These are phyloP conservation scores for Rattus norvegicus DNA, from an alignment of 2,113 vertebrate species.

Conservation along the genomic window DNA sequence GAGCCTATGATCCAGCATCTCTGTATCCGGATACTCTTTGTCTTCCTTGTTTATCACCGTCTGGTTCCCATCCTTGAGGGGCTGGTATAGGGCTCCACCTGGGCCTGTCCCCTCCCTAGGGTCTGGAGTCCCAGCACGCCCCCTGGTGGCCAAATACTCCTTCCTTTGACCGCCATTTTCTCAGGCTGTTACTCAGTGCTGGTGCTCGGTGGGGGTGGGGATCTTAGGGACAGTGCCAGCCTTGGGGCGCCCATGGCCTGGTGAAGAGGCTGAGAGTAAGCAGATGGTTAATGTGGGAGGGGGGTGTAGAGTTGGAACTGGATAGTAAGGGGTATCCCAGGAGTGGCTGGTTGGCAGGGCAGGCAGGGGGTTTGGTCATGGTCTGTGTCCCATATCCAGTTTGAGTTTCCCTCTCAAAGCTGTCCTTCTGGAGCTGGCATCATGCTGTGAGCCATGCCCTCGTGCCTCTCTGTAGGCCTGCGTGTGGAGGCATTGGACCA, in stretches of 20 bases:
- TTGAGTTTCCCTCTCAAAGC: background rate
- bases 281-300: background rate
- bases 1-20: background rate
- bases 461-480: background rate
- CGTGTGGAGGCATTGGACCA: background rate
- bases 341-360: background rate
- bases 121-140: background rate
- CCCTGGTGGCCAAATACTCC: no score
- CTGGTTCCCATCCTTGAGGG: background rate
- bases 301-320: no score
- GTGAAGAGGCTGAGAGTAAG: background rate
- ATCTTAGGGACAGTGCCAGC: background rate
- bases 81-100: background rate
- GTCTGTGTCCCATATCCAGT: background rate
- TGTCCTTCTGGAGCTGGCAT: no score
- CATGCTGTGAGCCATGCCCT: rapidly evolving
- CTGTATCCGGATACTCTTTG: background rate
- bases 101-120: background rate
- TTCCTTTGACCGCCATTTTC: background rate
- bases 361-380: background rate
- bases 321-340: background rate
- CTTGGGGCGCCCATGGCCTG: background rate
- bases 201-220: background rate
- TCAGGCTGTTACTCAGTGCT: background rate
- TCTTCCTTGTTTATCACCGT: background rate